These are phyloP conservation scores for Ormyrus nitidulus DNA, from an alignment of 2,888 invertebrate genomes.

Conservation along the genomic window DNA sequence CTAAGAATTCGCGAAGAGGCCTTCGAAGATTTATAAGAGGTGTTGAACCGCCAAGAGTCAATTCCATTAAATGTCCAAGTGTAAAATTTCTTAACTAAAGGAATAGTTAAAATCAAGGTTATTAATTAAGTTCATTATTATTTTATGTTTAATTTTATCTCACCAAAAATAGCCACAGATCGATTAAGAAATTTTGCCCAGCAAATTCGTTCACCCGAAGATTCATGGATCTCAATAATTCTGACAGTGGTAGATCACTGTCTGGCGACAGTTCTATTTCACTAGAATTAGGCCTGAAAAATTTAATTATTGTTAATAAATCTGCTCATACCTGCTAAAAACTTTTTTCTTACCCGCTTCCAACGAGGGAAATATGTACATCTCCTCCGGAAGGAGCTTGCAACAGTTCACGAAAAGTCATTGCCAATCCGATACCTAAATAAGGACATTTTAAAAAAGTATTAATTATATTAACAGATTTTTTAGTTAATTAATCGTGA, in stretches of 20 bases:
- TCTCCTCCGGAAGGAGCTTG: conserved; percentile 19
- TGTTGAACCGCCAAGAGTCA: conserved; percentile 60
- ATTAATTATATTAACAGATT: neutral
- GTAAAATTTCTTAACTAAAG: conserved; percentile 63
- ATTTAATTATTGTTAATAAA: neutral
- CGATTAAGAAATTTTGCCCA: conserved; percentile 60
- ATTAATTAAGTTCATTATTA: too few species aligned
- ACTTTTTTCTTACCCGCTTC: conserved; percentile 30
- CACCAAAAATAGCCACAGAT: conserved; percentile 63
- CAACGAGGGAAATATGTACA: conserved; percentile 46
- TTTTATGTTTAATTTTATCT: conserved; percentile 33
- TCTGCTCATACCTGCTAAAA: neutral
- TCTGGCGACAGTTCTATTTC: conserved; percentile 36
- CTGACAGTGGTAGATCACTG: conserved; percentile 36
- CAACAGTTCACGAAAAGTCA: conserved; percentile 39
- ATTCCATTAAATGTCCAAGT: conserved; percentile 59
- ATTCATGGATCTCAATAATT: conserved; percentile 44
- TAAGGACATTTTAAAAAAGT: conserved; percentile 2
- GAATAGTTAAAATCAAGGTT: conserved; percentile 11
- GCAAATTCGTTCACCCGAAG: conserved; percentile 33
- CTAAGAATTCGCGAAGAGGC: conserved; percentile 63
- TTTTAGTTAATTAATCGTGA: neutral
- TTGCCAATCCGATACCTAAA: conserved; percentile 42
- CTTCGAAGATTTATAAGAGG: conserved; percentile 62
- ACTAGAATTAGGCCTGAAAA: conserved; percentile 36